phyloP scores from a whole-genome alignment of 1,140 invertebrate genomes.

The Drosophila tristis region DNA sequence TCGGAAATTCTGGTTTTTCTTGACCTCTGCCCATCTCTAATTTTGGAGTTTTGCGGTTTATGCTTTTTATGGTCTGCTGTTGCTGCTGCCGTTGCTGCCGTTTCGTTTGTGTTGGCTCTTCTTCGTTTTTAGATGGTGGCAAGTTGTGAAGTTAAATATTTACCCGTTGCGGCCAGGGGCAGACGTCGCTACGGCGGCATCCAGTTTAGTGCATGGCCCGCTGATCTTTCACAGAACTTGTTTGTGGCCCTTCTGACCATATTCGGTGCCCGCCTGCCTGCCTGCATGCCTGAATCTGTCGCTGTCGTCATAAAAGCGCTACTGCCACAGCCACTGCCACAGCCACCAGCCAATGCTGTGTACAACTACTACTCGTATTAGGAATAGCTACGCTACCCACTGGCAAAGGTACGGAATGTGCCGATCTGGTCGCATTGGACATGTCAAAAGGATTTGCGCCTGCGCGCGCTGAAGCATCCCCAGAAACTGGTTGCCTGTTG shows the following conservation, averaged over 20 bases:
- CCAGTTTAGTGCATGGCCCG: conserved; percentile 28
- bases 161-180: conserved; percentile 47
- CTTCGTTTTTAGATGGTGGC: conserved; percentile 54
- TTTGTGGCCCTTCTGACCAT: conserved; percentile 64
- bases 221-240: conserved; percentile 42
- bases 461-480: conserved; percentile 24
- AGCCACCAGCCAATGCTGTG: conserved; percentile 23
- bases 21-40: conserved; percentile 31
- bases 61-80: conserved; percentile 69
- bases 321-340: conserved; percentile 34
- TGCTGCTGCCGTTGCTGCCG: conserved; percentile 26
- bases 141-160: conserved; percentile 80
- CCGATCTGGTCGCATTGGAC: conserved; percentile 31
- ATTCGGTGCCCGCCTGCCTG: conserved; percentile 59
- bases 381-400: conserved; percentile 27
- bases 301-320: conserved; percentile 54
- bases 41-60: conserved; percentile 50
- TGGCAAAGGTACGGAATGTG: conserved; percentile 5
- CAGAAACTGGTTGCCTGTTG: conserved; percentile 51
- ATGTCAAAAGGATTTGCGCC: conserved; percentile 68
- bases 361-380: conserved; percentile 32
- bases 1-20: conserved; percentile 7
- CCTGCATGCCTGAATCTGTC: conserved; percentile 40
- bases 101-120: conserved; percentile 42
- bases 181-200: conserved; percentile 15